Evolutionary conservation across 1,140 invertebrate species (phyloP).

Genomic region (Carposina sasakii): DNA sequence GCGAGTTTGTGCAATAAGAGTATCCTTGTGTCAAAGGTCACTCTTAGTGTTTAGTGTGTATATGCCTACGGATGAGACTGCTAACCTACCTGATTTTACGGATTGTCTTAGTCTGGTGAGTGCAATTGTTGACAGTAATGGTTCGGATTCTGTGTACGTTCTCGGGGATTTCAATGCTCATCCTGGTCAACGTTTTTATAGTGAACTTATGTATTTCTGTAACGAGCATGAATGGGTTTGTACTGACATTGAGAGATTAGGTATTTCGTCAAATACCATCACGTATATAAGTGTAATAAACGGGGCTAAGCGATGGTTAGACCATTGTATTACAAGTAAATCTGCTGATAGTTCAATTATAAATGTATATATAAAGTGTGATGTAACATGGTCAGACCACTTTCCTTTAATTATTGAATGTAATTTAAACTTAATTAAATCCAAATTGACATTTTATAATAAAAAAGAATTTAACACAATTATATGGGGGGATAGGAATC

Average conservation of each 20-base stretch:
- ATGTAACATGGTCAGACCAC: background rate
- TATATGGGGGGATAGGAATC: background rate
- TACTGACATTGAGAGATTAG: no score
- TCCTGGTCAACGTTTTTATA: background rate
- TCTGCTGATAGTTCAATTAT: no score
- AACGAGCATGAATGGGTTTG: no score
- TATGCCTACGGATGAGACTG: slow-evolving; percentile 1
- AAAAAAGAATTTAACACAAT: background rate
- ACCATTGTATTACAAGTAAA: no score
- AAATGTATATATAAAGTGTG: no score
- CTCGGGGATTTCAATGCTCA: background rate
- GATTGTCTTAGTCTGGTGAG: background rate
- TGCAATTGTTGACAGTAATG: background rate
- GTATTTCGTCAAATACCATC: no score
- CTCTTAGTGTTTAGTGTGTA: background rate
- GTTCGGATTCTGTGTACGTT: background rate
- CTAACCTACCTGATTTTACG: background rate
- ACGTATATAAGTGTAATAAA: no score
- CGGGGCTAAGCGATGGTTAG: no score
- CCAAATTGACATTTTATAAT: background rate
- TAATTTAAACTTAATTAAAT: slow-evolving; percentile 3
- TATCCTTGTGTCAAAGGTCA: background rate
- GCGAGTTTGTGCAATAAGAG: background rate
- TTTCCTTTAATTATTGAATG: background rate
- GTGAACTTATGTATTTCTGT: background rate